Conservation (phyloP, 2,797 vertebrate species). For the Pelobates cultripes region DNA sequence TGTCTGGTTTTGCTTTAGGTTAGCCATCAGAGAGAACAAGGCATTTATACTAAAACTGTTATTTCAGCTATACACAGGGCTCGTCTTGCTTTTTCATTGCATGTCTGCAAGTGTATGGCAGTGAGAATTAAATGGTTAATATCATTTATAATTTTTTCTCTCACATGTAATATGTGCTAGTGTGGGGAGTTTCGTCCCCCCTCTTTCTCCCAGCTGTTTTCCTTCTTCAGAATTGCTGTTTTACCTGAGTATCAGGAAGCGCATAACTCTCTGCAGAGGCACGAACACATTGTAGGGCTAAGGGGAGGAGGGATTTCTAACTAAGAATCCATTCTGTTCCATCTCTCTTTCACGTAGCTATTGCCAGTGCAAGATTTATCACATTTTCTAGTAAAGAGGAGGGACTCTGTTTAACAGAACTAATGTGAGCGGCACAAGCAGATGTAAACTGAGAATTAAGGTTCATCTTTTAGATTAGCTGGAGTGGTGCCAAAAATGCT, state of each 20-base stretch:
- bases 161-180: too few species aligned
- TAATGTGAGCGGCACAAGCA: background rate
- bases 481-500: too few species aligned
- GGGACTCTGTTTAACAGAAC: background rate
- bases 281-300: background rate
- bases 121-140: too few species aligned
- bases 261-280: background rate
- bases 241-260: constrained; percentile 2
- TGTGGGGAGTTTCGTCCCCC: too few species aligned
- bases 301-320: constrained; percentile 8
- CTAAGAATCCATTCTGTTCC: constrained; percentile 59
- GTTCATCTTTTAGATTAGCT: background rate
- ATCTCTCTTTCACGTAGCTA: constrained; percentile 61
- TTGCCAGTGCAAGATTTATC: constrained; percentile 9
- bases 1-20: too few species aligned
- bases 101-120: too few species aligned
- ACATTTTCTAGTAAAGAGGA: background rate
- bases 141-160: too few species aligned
- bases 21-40: too few species aligned
- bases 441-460: background rate
- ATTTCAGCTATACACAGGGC: too few species aligned
- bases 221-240: background rate
- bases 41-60: too few species aligned
- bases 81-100: too few species aligned
- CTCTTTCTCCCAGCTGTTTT: too few species aligned